Conservation (phyloP, 2,888 invertebrate genomes). For the Hydroisotoma schaefferi region DNA sequence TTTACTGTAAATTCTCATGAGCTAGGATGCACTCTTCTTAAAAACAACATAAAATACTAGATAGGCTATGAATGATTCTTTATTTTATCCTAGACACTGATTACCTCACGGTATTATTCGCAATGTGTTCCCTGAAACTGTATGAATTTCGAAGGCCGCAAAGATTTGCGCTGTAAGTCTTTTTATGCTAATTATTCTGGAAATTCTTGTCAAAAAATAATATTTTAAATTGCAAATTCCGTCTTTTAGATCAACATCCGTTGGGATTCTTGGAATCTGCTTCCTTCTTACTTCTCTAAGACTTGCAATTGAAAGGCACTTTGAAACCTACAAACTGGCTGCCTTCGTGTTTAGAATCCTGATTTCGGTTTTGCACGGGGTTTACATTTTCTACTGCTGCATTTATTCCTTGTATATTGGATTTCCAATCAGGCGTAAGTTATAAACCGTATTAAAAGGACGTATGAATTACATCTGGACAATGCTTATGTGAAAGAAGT, state of each 20-base stretch:
- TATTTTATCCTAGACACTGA: background rate
- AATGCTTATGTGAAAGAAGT: too few species aligned
- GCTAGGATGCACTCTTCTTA: background rate
- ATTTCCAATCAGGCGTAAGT: constrained; percentile 4
- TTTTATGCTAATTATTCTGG: background rate
- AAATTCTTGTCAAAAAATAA: background rate
- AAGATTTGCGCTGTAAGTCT: background rate
- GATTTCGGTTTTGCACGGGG: background rate
- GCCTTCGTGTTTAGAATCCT: background rate
- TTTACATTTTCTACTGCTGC: background rate
- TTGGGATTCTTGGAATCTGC: background rate
- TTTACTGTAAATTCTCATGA: too few species aligned
- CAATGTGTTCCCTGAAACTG: constrained; percentile 4
- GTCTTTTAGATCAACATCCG: background rate
- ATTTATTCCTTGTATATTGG: constrained; percentile 7
- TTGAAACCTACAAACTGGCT: background rate
- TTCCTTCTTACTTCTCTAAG: background rate
- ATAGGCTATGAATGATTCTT: background rate
- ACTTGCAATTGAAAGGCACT: constrained; percentile 4
- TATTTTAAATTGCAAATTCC: background rate
- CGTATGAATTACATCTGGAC: too few species aligned
- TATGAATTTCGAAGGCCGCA: background rate
- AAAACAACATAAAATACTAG: background rate
- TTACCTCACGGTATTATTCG: background rate
- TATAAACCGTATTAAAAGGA: too few species aligned